Conservation (phyloP, 2,888 invertebrate genomes). For the Anthophora plumipes region DNA sequence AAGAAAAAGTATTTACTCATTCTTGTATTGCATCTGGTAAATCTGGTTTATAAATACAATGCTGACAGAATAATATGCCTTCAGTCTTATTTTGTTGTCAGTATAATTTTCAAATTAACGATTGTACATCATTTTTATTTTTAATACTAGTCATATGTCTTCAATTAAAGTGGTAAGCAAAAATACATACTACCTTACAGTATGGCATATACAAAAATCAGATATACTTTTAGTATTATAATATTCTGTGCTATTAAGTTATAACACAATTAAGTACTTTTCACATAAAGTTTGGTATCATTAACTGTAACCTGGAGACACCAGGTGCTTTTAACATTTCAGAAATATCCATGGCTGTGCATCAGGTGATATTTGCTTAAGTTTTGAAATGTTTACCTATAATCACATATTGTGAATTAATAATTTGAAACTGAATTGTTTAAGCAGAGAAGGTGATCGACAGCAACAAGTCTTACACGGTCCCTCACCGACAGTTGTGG, state of each 20-base stretch:
- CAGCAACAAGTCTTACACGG: slow-evolving; percentile 81
- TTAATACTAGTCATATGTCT: slow-evolving; percentile 33
- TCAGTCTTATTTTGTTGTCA: slow-evolving; percentile 25
- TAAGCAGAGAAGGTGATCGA: slow-evolving; percentile 83
- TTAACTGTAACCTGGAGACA: slow-evolving; percentile 67
- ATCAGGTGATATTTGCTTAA: slow-evolving; percentile 75
- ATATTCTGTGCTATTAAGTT: slow-evolving; percentile 55
- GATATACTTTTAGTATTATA: slow-evolving; percentile 38
- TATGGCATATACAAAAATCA: slow-evolving; percentile 48
- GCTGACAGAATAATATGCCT: no score
- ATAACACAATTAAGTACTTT: slow-evolving; percentile 52
- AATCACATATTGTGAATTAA: slow-evolving; percentile 73
- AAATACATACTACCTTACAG: slow-evolving; percentile 37
- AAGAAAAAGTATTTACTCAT: slow-evolving; percentile 24
- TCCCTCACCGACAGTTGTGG: slow-evolving; percentile 78
- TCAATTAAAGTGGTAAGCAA: slow-evolving; percentile 34
- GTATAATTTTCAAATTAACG: slow-evolving; percentile 33
- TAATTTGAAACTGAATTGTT: slow-evolving; percentile 82
- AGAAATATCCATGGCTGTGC: slow-evolving; percentile 75
- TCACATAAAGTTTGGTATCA: slow-evolving; percentile 58
- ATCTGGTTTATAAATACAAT: slow-evolving; percentile 17
- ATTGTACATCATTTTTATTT: slow-evolving; percentile 40
- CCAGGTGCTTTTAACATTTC: slow-evolving; percentile 72
- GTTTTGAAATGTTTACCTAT: slow-evolving; percentile 67
- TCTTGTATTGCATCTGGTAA: slow-evolving; percentile 24